Evolutionary conservation across 2,113 vertebrate species (phyloP), one percentile per base, ranked within the genome.

Genomic region (Alethe castanea): DNA sequence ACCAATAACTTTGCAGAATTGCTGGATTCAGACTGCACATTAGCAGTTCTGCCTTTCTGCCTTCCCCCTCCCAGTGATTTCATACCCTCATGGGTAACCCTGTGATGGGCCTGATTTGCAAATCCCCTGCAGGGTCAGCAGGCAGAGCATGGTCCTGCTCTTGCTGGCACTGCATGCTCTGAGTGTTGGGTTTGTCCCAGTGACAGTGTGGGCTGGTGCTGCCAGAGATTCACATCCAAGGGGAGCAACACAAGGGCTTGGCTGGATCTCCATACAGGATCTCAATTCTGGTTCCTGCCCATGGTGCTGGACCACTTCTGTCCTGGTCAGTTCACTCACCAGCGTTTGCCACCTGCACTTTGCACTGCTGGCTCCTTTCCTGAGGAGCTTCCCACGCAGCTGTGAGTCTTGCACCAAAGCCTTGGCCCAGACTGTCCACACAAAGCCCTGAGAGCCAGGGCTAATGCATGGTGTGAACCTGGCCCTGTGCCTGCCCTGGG

Each of bases 381-480:
- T 60, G 67, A 81, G 64, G 50, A 83, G 28, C 94, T 95, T 94
- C 96, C 95, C 91, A 95, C 69, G 8, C 92, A 78, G 71, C 56
- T 92, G 52, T 69, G 78, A 91, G 69, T 79, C 22, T 83, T 90
- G 65, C 83, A 88, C 76, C 88, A 91, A 90, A 96, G 86, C 95
- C 61, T 88, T 88, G 76, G 70, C 82, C 80, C 86, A 90, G 86
- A 86, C 91, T 94, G 91, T 86, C 95, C 94, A 71, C 86, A 94
- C 88, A 93, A 50, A 88, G 76, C 67, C 33, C 60, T 86, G 83
- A 90, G 90, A 94, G 92, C 83, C 88, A 92, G 86, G 67, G 76
- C 81, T 92, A 71, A 59, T 62, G 60, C 71, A 47, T 0, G 14
- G 56, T 92, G 91, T 91, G 96, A 97, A 78, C 60, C 86, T 96